Base-by-base conservation (phyloP, 2,113 vertebrate species). In the Corvus cornix region DNA sequence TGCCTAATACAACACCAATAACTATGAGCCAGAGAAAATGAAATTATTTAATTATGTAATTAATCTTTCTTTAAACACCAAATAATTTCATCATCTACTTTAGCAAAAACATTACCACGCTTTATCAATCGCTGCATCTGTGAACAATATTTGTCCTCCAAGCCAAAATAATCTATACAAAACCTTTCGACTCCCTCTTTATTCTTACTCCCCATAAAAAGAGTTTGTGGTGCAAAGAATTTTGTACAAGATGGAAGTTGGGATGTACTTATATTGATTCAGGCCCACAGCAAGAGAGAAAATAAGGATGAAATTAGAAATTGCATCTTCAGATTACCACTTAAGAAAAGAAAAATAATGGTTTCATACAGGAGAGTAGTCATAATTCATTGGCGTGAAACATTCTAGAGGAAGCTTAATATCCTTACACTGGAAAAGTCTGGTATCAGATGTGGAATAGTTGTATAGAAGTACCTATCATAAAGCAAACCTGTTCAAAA, bases 31-130 rank as follows among this genome's bases (percentile, higher is more conserved):
- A 68, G 55, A 79, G 23, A 89, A 96, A 84, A 91, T 91, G 6
- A 83, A 94, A 91, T 87, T 91, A 96, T 93, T 94, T 88, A 83
- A 88, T 93, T 93, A 87, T 68, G 46, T 75, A 74, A 91, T 91
- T 95, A 94, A 93, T 93, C 44, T 84, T 75, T 87, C 69, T 72
- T 93, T 95, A 93, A 94, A 82, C 9, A 87, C 14, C 35, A 95
- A 91, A 91, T 70, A 81, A 89, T 86, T 89, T 58, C 39, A 89
- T 77, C 56, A 84, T 69, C 80, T 72, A 48, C 60, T 87, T 84
- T 11, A 90, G 81, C 39, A 84, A 69, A 92, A 94, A 83, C 4
- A 4, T 68, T 80, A 53, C 27, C 48, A 66, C 19, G 39, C 46
- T 84, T 87, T 76, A 80, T 73, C 70, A 95, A 43, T 43, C 3